Conservation (phyloP, 2,113 vertebrate species). For the Anguilla rostrata region DNA sequence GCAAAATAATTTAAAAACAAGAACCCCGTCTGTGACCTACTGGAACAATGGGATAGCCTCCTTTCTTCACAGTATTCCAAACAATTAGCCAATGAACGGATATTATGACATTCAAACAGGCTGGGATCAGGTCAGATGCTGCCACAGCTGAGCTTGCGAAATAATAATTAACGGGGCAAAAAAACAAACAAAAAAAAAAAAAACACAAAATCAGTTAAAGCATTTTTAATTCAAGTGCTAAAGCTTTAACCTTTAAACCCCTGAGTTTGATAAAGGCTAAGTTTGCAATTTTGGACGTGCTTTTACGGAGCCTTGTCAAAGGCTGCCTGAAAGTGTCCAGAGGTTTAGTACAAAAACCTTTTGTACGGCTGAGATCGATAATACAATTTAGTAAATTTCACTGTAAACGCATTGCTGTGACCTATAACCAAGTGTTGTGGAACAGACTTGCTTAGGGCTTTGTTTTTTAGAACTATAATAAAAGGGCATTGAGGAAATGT, state of each 20-base stretch:
- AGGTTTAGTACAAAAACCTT: constrained; percentile 54
- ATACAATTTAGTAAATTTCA: constrained; percentile 70
- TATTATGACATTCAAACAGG: constrained; percentile 59
- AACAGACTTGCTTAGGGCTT: constrained; percentile 65
- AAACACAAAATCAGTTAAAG: not conserved
- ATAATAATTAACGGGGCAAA: constrained; percentile 29
- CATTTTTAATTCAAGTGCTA: constrained; percentile 22
- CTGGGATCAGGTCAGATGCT: constrained; percentile 50
- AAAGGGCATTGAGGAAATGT: constrained; percentile 67
- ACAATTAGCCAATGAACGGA: constrained; percentile 67
- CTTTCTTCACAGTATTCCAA: constrained; percentile 52
- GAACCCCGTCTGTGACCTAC: constrained; percentile 49
- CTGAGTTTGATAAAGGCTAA: constrained; percentile 25
- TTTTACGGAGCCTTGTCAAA: constrained; percentile 33
- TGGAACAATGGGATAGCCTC: constrained; percentile 38
- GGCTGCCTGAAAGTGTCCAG: constrained; percentile 53
- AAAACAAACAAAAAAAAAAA: not conserved
- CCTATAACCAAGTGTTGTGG: constrained; percentile 67
- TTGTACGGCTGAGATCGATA: constrained; percentile 74
- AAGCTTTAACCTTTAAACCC: constrained; percentile 23
- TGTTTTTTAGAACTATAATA: constrained; percentile 66
- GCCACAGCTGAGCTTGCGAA: constrained; percentile 37
- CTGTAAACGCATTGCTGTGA: constrained; percentile 71
- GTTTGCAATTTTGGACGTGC: constrained; percentile 24
- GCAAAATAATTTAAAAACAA: constrained; percentile 52